phyloP scores from a whole-genome alignment of 2,113 vertebrate genomes.

The Glaucomys volans region DNA sequence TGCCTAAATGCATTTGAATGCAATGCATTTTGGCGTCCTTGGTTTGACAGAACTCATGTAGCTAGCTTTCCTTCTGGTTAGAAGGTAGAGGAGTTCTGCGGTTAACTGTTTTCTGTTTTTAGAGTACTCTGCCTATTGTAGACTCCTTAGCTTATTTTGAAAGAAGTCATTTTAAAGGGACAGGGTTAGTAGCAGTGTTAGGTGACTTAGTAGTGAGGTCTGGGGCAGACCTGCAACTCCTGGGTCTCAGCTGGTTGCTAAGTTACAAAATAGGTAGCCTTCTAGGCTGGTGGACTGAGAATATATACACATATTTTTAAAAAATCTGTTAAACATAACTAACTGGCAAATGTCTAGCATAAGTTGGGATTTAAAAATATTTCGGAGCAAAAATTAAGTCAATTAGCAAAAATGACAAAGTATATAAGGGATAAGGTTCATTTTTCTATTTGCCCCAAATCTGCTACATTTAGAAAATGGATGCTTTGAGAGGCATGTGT shows the following conservation, averaged over 20 bases:
- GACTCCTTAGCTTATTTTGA: conserved; percentile 7
- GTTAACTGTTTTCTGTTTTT: not conserved
- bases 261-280: conserved; percentile 57
- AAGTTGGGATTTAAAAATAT: conserved; percentile 52
- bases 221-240: not conserved
- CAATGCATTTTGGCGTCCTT: not conserved
- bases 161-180: not conserved
- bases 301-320: not conserved
- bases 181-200: not conserved
- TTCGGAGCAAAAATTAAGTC: conserved; percentile 52
- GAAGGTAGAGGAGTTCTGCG: not conserved
- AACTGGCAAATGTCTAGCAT: conserved; percentile 35
- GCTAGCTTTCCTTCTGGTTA: not conserved
- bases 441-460: not conserved
- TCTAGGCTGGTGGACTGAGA: not conserved
- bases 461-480: conserved; percentile 54
- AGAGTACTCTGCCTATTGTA: not conserved
- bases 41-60: not conserved
- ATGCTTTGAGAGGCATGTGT: not conserved
- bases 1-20: rapidly evolving
- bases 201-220: not conserved
- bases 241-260: conserved; percentile 58
- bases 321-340: conserved; percentile 57
- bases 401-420: conserved; percentile 66
- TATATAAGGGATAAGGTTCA: not conserved